phyloP scores from a whole-genome alignment of 92 coral and sea anemone species.

The Scolanthus callimorphus region DNA sequence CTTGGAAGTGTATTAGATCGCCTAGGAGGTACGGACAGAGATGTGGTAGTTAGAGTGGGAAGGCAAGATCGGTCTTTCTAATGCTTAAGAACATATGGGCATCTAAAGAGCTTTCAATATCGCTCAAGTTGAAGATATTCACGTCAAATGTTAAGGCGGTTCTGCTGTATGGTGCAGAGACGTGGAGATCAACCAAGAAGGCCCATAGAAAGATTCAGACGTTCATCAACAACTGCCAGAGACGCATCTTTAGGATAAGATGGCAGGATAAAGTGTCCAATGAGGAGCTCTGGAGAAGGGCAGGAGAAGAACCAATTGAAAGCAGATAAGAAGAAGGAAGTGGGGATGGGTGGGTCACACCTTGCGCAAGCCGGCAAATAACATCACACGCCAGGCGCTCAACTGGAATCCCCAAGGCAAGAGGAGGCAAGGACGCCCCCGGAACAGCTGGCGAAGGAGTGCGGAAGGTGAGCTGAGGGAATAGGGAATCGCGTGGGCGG shows the following conservation, averaged over 20 bases:
- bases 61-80: no score
- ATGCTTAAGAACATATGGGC: no score
- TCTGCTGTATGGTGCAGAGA: constrained; percentile 2
- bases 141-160: neutral
- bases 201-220: neutral
- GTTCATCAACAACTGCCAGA: neutral
- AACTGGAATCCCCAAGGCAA: neutral
- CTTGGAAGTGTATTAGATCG: no score
- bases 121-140: no score
- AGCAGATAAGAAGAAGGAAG: neutral
- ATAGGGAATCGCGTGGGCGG: no score
- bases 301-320: no score
- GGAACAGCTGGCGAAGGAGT: neutral
- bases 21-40: no score
- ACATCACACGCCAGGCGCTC: neutral
- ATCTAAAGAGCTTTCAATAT: no score
- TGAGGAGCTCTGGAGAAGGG: constrained; percentile 6
- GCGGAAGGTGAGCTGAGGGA: neutral
- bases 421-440: neutral
- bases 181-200: neutral
- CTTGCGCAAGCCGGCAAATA: neutral
- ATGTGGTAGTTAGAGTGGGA: no score
- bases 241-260: neutral
- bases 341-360: neutral
- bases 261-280: constrained; percentile 6